Conservation (phyloP, 2,888 invertebrate species). For the Mycalesis mineus region DNA sequence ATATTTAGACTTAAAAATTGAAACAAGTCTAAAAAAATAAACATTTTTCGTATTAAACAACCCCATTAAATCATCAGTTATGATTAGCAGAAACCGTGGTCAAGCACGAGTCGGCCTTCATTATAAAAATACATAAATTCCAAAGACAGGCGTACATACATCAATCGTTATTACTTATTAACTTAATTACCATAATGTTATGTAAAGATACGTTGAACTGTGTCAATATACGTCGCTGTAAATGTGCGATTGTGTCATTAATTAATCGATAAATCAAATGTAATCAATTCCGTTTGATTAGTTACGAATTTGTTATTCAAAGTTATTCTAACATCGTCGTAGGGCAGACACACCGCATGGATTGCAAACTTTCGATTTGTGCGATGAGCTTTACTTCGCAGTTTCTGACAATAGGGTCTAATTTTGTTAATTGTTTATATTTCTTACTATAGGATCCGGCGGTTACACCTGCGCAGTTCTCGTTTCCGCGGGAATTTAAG, state of each 20-base stretch:
- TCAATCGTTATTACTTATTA: constrained; percentile 10
- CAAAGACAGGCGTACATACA: background rate
- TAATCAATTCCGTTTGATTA: constrained; percentile 29
- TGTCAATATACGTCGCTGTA: constrained; percentile 24
- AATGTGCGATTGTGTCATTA: constrained; percentile 26
- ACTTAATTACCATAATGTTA: constrained; percentile 10
- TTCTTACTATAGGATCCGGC: too few relatives aligned
- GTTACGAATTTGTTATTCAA: constrained; percentile 18
- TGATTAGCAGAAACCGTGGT: background rate
- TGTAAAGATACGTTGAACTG: constrained; percentile 11
- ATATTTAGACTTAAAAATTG: too few relatives aligned
- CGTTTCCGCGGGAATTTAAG: too few relatives aligned
- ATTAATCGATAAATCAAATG: constrained; percentile 28
- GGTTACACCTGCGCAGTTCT: too few relatives aligned
- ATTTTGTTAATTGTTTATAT: background rate
- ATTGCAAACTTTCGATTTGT: background rate
- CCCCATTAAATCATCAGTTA: background rate
- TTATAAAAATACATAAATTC: background rate
- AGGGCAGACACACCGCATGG: background rate
- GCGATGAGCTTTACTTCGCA: background rate
- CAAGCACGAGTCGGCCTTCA: background rate
- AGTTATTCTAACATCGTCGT: background rate
- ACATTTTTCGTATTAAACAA: too few relatives aligned
- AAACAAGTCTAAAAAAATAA: too few relatives aligned
- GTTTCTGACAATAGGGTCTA: background rate